Percentiles rank a stretch among this genome's conserved stretches.
Evolutionary conservation across 2,888 invertebrate genomes (phyloP).

Genomic region (Lucinisca nassula): DNA sequence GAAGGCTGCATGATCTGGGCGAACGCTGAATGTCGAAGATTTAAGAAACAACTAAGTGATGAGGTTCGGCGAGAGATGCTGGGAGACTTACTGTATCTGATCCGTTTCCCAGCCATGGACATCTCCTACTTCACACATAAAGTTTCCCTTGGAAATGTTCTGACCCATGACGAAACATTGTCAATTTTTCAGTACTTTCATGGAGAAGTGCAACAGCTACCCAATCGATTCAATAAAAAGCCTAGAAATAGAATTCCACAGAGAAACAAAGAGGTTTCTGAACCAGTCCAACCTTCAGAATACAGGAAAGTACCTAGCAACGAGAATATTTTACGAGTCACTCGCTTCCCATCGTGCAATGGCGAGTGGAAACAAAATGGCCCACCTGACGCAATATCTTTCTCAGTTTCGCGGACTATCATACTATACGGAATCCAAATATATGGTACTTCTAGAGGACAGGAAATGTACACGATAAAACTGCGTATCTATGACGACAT

Average conservation of each 20-base stretch:
- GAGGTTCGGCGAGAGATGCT: conserved; percentile 74
- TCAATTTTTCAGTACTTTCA: conserved; percentile 70
- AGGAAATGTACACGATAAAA: conserved; percentile 44
- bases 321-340: conserved; percentile 16
- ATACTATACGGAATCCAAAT: conserved; percentile 60
- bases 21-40: conserved; percentile 76
- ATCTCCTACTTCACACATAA: conserved; percentile 72
- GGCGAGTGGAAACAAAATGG: conserved; percentile 69
- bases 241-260: conserved; percentile 42
- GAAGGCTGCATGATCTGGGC: conserved; percentile 79
- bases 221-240: conserved; percentile 56
- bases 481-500: conserved; percentile 61
- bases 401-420: conserved; percentile 56
- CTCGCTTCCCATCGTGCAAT: conserved; percentile 47
- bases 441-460: conserved; percentile 50
- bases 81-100: conserved; percentile 75
- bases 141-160: conserved; percentile 62
- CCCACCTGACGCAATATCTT: conserved; percentile 66
- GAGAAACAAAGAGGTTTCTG: conserved; percentile 12
- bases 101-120: conserved; percentile 81
- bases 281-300: conserved; percentile 10
- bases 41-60: conserved; percentile 70
- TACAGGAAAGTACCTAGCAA: conserved; percentile 16
- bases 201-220: conserved; percentile 66
- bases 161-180: conserved; percentile 66